These are phyloP conservation scores for Atherinosoma microstoma DNA, from an alignment of 2,797 vertebrate species.

Conservation along the genomic window DNA sequence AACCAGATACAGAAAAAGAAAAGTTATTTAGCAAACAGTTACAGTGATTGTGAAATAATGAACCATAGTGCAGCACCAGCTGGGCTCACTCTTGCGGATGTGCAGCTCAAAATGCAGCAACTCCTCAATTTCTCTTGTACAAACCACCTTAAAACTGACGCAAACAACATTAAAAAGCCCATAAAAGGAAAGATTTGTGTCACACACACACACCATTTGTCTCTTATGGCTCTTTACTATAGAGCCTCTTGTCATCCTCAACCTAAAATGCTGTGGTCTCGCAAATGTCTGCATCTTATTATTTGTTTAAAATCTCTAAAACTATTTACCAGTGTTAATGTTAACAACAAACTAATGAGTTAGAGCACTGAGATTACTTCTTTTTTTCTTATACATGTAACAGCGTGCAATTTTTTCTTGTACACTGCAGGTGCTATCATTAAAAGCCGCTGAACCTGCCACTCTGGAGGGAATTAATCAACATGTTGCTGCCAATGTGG, in stretches of 20 bases:
- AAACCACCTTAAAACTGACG: slow-evolving; percentile 29
- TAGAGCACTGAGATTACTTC: background rate
- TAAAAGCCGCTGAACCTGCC: background rate
- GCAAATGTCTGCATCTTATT: background rate
- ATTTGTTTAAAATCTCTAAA: background rate
- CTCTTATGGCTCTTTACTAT: background rate
- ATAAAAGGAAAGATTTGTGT: background rate
- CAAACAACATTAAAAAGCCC: slow-evolving; percentile 5
- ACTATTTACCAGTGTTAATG: background rate
- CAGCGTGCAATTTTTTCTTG: too few relatives aligned
- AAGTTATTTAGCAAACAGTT: background rate
- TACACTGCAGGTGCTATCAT: background rate
- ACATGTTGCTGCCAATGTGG: too few relatives aligned
- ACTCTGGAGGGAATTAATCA: background rate
- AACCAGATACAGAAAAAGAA: background rate
- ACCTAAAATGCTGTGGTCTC: background rate
- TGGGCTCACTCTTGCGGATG: slow-evolving; percentile 25
- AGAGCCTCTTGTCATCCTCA: background rate
- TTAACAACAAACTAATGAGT: background rate
- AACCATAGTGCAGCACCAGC: slow-evolving; percentile 20
- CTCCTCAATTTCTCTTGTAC: slow-evolving; percentile 20
- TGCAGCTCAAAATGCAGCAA: slow-evolving; percentile 11
- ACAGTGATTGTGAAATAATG: background rate
- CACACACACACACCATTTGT: background rate
- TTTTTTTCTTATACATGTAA: background rate